Conservation (phyloP, 2,888 invertebrate species). For the Drosophila birchii region DNA sequence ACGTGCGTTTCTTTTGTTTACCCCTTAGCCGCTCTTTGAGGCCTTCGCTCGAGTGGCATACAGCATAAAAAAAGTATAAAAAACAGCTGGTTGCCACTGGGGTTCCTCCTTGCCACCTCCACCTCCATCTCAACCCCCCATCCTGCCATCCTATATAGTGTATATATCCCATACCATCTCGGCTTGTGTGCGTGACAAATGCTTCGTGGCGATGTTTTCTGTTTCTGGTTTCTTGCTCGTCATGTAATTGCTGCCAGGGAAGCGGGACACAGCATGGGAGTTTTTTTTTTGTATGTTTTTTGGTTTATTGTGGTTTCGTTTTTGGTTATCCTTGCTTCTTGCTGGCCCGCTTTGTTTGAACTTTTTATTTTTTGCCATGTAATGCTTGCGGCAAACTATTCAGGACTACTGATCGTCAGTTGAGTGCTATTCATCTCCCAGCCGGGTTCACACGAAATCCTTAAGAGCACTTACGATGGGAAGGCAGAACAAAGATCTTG, state of each 20-base stretch:
- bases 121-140: background rate
- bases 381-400: constrained; percentile 19
- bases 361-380: constrained; percentile 14
- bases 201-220: constrained; percentile 65
- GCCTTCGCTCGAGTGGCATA: constrained; percentile 36
- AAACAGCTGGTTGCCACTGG: constrained; percentile 70
- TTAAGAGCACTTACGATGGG: background rate
- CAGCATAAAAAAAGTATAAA: constrained; percentile 41
- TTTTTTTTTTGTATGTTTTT: constrained; percentile 9
- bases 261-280: constrained; percentile 58
- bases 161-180: constrained; percentile 24
- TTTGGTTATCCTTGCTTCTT: constrained; percentile 56
- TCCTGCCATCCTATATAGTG: constrained; percentile 9
- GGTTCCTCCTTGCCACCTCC: constrained; percentile 22
- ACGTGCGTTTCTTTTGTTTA: constrained; percentile 70
- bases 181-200: constrained; percentile 76
- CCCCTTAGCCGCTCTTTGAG: constrained; percentile 58
- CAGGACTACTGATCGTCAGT: constrained; percentile 22
- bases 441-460: constrained; percentile 12
- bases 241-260: constrained; percentile 72
- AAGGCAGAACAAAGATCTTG: background rate
- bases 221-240: constrained; percentile 67
- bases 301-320: constrained; percentile 16
- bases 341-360: constrained; percentile 25
- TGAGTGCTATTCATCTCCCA: constrained; percentile 3